phyloP scores from a whole-genome alignment of 2,113 vertebrate genomes.

The Seriola quinqueradiata region DNA sequence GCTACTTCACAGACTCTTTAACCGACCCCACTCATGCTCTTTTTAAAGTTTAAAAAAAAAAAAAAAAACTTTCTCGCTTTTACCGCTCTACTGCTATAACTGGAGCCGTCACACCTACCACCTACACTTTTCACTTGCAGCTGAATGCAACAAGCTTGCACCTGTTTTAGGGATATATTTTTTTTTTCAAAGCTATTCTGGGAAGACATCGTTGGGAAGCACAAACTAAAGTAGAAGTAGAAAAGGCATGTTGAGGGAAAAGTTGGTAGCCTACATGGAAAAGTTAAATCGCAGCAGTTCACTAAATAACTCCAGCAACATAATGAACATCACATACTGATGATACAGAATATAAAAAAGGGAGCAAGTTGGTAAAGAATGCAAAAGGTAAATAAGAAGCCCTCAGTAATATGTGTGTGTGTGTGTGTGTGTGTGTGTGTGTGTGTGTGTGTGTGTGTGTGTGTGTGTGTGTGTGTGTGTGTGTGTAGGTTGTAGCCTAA shows the following conservation, averaged over 20 bases:
- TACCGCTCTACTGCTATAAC: background rate
- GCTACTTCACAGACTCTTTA: background rate
- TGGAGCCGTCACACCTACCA: background rate
- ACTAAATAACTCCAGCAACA: slow-evolving; percentile 6
- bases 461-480: background rate
- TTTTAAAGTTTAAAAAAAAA: background rate
- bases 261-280: background rate
- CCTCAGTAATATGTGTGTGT: background rate
- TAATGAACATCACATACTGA: background rate
- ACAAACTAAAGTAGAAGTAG: background rate
- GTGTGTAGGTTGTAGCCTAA: slow-evolving; percentile 10
- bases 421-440: slow-evolving; percentile 4
- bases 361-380: background rate
- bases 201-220: slow-evolving; percentile 17
- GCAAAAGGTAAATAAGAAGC: slow-evolving; percentile 3
- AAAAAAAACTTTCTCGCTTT: background rate
- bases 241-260: slow-evolving; percentile 15
- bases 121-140: background rate
- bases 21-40: background rate
- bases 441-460: slow-evolving; percentile 4
- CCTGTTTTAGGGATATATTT: slow-evolving; percentile 1
- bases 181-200: background rate
- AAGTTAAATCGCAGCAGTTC: slow-evolving; percentile 4
- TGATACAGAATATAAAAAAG: background rate
- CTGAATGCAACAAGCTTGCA: background rate